Evolutionary conservation across 2,113 vertebrate species (phyloP).

Genomic region (Peromyscus polionotus): DNA sequence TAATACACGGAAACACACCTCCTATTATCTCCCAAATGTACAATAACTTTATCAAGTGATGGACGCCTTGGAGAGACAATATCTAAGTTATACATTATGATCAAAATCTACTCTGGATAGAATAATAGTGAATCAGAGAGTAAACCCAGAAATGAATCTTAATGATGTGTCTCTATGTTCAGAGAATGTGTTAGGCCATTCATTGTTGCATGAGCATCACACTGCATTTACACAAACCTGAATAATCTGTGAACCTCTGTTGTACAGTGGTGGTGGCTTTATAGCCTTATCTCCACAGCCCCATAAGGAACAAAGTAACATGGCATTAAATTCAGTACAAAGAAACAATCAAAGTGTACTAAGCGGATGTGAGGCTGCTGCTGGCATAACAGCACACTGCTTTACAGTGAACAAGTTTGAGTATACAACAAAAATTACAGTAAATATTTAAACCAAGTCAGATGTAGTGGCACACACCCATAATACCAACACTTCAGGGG

Average conservation of each 20-base stretch:
- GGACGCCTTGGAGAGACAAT: background rate
- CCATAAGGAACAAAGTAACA: background rate
- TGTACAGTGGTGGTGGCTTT: background rate
- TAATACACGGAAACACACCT: background rate
- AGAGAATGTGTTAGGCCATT: background rate
- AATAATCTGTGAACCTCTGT: background rate
- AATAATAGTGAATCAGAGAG: constrained; percentile 30
- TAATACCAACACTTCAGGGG: background rate
- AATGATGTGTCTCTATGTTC: background rate
- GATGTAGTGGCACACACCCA: background rate
- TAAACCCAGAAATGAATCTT: constrained; percentile 27
- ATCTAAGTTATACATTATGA: background rate
- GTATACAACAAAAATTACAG: background rate
- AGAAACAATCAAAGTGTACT: background rate
- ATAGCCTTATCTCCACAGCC: background rate
- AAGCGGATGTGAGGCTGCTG: background rate
- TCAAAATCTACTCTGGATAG: background rate
- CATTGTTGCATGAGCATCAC: background rate
- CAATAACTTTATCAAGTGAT: background rate
- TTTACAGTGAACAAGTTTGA: background rate
- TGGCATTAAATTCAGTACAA: background rate
- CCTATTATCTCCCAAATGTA: background rate
- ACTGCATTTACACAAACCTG: background rate
- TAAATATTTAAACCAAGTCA: background rate
- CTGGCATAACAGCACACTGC: background rate